Percentiles rank a stretch among this genome's conserved stretches.
Conservation (phyloP, 37 sponge, comb jelly and placozoan species). For the Chondrosia reniformis region DNA sequence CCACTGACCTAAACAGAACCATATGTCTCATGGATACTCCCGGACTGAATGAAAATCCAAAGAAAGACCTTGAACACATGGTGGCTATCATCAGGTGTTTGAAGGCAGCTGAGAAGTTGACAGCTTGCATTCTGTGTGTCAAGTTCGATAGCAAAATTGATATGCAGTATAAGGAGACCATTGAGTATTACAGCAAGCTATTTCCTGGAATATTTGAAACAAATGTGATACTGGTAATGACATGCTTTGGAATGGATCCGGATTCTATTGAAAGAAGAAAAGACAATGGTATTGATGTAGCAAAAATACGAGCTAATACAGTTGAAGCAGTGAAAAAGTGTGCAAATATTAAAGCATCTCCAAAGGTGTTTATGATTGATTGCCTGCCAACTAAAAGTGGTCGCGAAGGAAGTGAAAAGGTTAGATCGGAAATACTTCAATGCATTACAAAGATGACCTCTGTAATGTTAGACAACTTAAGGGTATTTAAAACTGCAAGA, state of each 20-base stretch:
- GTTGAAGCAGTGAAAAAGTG: neutral
- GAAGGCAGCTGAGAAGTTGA: neutral
- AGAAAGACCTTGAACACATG: too few species aligned
- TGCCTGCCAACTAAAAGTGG: too few species aligned
- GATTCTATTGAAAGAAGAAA: neutral
- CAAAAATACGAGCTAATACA: neutral
- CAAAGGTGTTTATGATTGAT: slow-evolving; percentile 30
- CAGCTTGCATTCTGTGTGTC: slow-evolving; percentile 24
- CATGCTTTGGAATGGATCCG: slow-evolving; percentile 25
- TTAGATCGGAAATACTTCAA: too few species aligned
- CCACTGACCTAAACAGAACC: too few species aligned
- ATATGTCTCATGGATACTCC: too few species aligned
- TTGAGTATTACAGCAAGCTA: slow-evolving; percentile 34
- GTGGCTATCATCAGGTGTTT: too few species aligned
- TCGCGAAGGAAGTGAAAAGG: too few species aligned
- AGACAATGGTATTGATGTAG: slow-evolving; percentile 28
- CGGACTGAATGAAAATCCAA: too few species aligned
- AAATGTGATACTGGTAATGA: slow-evolving; percentile 33
- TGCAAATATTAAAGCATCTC: neutral
- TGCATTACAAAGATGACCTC: too few species aligned
- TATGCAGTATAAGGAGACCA: slow-evolving; percentile 30
- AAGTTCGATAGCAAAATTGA: slow-evolving; percentile 38
- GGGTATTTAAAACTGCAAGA: too few species aligned
- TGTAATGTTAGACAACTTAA: too few species aligned
- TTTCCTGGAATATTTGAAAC: slow-evolving; percentile 29